These are phyloP conservation scores for Palythoa grandis DNA, from an alignment of 92 coral and sea anemone genomes.

Conservation along the genomic window DNA sequence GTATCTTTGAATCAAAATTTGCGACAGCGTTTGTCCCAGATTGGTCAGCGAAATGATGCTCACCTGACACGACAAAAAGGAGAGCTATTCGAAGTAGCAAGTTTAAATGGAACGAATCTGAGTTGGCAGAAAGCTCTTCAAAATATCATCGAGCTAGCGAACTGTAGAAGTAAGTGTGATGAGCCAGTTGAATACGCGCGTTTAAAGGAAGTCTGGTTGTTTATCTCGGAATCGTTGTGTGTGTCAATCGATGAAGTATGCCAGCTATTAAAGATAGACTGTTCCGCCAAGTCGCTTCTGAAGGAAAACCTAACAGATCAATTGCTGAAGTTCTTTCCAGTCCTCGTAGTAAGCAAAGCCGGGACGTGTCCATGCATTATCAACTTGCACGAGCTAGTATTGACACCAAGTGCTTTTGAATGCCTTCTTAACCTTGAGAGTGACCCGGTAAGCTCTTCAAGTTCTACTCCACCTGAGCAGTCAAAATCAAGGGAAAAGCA, in stretches of 20 bases:
- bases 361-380: conserved; percentile 9
- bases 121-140: background rate
- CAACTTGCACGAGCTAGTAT: conserved; percentile 22
- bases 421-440: background rate
- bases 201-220: conserved; percentile 2
- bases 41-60: conserved; percentile 5
- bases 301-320: background rate
- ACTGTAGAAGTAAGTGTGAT: conserved; percentile 2
- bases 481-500: background rate
- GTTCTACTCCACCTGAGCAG: background rate
- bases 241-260: background rate
- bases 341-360: background rate
- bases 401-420: conserved; percentile 39
- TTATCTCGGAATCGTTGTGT: conserved; percentile 2
- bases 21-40: conserved; percentile 20
- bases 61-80: background rate
- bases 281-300: background rate
- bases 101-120: background rate
- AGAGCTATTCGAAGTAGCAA: conserved; percentile 6
- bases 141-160: background rate
- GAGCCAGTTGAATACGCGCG: conserved; percentile 11
- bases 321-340: background rate
- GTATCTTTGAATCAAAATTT: background rate
- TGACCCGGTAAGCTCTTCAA: background rate
- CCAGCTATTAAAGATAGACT: background rate